These are phyloP conservation scores for Gymnobelideus leadbeateri DNA, from an alignment of 2,113 vertebrate species.

Conservation along the genomic window DNA sequence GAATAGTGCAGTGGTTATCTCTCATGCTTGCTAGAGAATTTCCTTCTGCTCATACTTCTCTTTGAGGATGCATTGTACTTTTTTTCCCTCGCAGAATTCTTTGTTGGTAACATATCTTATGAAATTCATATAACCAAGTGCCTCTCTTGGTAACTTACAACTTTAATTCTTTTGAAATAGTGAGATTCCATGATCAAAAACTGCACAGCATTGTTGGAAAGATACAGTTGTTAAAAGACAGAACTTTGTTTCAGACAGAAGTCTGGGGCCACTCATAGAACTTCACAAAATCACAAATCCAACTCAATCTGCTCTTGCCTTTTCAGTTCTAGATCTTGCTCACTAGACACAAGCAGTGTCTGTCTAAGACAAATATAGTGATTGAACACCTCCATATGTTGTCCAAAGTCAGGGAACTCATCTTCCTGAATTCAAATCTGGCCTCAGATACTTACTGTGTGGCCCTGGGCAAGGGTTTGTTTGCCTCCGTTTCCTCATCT, in stretches of 20 bases:
- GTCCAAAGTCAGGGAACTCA: neutral
- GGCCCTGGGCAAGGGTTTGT: neutral
- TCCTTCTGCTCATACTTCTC: neutral
- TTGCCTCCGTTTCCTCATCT: neutral
- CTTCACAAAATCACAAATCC: neutral
- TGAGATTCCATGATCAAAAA: neutral
- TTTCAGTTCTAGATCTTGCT: neutral
- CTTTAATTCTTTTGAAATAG: neutral
- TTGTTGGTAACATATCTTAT: neutral
- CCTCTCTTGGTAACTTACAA: neutral
- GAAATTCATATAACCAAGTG: neutral
- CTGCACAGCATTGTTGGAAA: neutral
- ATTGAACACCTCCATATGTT: neutral
- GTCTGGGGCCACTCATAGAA: neutral
- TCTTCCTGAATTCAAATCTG: neutral
- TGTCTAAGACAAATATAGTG: neutral
- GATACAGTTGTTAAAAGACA: neutral
- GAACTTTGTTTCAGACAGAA: neutral
- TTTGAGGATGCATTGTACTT: neutral
- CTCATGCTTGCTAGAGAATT: neutral
- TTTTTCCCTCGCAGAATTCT: neutral
- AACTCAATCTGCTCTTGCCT: neutral
- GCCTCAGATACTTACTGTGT: neutral
- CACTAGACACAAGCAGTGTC: neutral
- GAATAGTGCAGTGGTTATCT: neutral